A percentile compares a stretch with the other conserved stretches of the same genome.
Conservation (phyloP, 2,113 vertebrate species). For the Campylomormyrus tamandua region DNA sequence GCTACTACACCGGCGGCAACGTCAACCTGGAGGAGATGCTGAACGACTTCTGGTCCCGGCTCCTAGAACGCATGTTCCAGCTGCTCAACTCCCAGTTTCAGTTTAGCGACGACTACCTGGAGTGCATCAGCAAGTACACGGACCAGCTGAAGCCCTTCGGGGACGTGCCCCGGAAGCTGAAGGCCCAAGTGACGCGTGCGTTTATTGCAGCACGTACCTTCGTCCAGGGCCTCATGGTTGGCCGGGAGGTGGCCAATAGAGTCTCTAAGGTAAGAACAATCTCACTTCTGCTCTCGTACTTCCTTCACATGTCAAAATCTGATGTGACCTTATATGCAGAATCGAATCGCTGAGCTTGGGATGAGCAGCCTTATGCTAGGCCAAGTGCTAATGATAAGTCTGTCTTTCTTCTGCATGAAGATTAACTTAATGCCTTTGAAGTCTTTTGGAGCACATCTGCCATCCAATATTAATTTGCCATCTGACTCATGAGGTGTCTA, state of each 20-base stretch:
- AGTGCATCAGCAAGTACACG: constrained; percentile 87
- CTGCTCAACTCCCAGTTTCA: constrained; percentile 78
- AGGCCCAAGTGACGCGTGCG: constrained; percentile 84
- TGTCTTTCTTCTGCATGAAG: background rate
- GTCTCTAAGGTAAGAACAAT: constrained; percentile 83
- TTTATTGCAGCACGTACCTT: constrained; percentile 91
- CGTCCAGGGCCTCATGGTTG: constrained; percentile 89
- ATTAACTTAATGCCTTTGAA: background rate
- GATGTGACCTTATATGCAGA: background rate
- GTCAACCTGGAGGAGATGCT: constrained; percentile 80
- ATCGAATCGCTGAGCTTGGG: background rate
- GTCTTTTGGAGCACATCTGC: constrained; percentile 1
- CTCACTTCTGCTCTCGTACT: background rate
- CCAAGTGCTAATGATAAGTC: background rate
- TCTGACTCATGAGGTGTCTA: background rate
- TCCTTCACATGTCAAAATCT: background rate
- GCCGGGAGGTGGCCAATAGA: constrained; percentile 87
- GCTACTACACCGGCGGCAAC: constrained; percentile 74
- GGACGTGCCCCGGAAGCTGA: constrained; percentile 88
- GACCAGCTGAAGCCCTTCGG: constrained; percentile 95
- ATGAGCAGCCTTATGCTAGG: background rate
- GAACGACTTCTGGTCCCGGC: constrained; percentile 76
- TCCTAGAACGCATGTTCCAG: constrained; percentile 80
- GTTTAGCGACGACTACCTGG: constrained; percentile 73
- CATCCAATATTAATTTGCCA: constrained; percentile 6